Conservation (phyloP, 2,797 vertebrate genomes). For the Silurus aristotelis region DNA sequence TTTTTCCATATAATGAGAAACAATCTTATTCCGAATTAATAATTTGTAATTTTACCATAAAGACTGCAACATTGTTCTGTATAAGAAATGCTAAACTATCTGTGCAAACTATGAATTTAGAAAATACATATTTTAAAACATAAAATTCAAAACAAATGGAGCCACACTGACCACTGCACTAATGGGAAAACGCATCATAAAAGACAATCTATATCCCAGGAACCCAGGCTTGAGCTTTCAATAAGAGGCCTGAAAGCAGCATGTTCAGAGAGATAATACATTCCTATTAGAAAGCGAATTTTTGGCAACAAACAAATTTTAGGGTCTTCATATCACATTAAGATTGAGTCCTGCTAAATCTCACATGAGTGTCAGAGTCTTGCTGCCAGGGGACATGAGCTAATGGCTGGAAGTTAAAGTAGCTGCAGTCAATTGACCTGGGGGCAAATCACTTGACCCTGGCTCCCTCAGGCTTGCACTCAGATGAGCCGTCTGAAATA, state of each 20-base stretch:
- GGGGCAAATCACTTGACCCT: conserved; percentile 77
- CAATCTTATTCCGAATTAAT: too few species aligned
- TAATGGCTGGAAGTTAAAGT: conserved; percentile 65
- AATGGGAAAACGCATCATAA: conserved; percentile 36
- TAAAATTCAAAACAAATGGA: not conserved
- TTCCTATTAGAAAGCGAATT: conserved; percentile 42
- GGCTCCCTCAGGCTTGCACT: conserved; percentile 59
- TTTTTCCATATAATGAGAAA: not conserved
- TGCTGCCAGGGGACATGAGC: conserved; percentile 49
- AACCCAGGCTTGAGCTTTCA: conserved; percentile 24
- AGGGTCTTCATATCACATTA: conserved; percentile 70
- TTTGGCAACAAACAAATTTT: conserved; percentile 68
- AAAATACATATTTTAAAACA: not conserved
- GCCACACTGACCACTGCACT: not conserved
- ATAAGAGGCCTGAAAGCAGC: conserved; percentile 2
- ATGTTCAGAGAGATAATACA: conserved; percentile 48
- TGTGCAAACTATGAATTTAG: not conserved
- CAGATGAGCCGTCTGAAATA: conserved; percentile 52
- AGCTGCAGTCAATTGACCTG: conserved; percentile 75
- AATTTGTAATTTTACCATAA: not conserved
- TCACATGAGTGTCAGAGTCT: conserved; percentile 46
- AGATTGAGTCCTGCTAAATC: conserved; percentile 56
- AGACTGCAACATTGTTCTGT: not conserved
- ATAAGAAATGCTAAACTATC: not conserved
- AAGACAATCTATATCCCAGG: conserved; percentile 39